Evolutionary conservation across 2,113 vertebrate genomes (phyloP), one percentile per base, ranked within the genome.

Genomic region (Chelonoidis abingdonii): DNA sequence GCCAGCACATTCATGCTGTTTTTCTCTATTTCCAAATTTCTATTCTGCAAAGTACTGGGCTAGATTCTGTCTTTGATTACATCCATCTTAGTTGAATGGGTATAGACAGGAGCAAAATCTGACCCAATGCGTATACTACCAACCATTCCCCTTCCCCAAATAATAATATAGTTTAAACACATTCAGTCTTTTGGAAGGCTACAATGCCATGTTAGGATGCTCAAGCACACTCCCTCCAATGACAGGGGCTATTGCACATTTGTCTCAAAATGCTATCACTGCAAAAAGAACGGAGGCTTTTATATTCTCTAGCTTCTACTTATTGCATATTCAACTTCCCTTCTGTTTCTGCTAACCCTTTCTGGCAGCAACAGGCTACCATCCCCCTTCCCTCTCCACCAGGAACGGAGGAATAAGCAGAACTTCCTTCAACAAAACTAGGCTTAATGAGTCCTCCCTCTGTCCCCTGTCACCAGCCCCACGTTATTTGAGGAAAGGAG

Each of bases 1-100:
- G 41, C 10, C 2, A 0, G 10, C 47, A 0, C 4, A 10, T 92
- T 93, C 81, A 7, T 25, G 44, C 12, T 2, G 2, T 17, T 7
- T 90, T 83, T 38, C 10, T 90, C 38, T 10, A 38, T 38, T 95
- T 83, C 53, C 6, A 41, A 2, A 17, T 59, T 59, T 6, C 25
- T 86, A 0, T 57, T 94, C 84, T 54, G 3, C 19, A 56, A n/a
- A 87, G 35, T 16, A 92, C 2, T 72, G 16, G 2, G 2, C 62
- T 89, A 50, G 80, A 52, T 93, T 47, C 22, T 83, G 4, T 0
- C 10, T 83, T 90, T 56, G 11, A 1, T 78, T 69, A 17, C 84
- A 8, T 41, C 21, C 0, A 0, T 84, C 86, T 90, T 38, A 75
- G 1, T 72, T 59, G 35, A 7, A n/a, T 69, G 62, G 35, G 35